Base-by-base conservation (phyloP, 2,113 vertebrate genomes). In the Paramisgurnus dabryanus region DNA sequence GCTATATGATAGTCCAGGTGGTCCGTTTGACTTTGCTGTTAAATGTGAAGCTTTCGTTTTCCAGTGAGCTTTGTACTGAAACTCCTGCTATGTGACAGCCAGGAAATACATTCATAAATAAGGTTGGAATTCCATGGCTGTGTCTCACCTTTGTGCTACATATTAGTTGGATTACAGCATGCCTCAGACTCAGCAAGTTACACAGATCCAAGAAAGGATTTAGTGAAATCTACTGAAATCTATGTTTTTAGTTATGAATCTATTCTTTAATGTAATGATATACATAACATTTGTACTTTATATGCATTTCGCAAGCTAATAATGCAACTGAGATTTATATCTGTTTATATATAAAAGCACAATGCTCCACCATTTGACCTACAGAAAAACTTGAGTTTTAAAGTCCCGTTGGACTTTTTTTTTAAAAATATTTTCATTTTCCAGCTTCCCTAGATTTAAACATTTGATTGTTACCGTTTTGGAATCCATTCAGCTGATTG, bases 1-100 rank as follows among this genome's bases (percentile, higher is more conserved):
- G 67, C 34, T 7, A 69, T 43, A 64, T 15, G 65, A 47, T 49
- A 71, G 71, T 72, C 84, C 47, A 45, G 67, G 64, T 76, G 64
- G 67, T 74, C 11, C 76, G 9, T 40, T 15, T 1, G 15, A 13
- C 66, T 81, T 83, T 34, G 27, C 27, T 34, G 27, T 34, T 82
- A 85, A 77, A 85, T 89, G 84, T 85, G 57, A 86, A 81, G 60
- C 43, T 60, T 34, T 70, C 39, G 43, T 76, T 64, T 70, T 53
- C 80, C 27, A 45, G 41, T 63, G 22, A 22, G 22, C 22, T 22
- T 22, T 22, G 73, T 7, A 47, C 45, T 12, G 6, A 17, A 15
- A 57, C 6, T 57, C 53, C 15, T 7, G 7, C 55, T 18, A 3
- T 58, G 55, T 58, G 55, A n/a, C 6, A n/a, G 7, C 17, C 55